Evolutionary conservation across 2,888 invertebrate species (phyloP), one percentile per base, ranked within the genome.

Genomic region (Laothoe populi): DNA sequence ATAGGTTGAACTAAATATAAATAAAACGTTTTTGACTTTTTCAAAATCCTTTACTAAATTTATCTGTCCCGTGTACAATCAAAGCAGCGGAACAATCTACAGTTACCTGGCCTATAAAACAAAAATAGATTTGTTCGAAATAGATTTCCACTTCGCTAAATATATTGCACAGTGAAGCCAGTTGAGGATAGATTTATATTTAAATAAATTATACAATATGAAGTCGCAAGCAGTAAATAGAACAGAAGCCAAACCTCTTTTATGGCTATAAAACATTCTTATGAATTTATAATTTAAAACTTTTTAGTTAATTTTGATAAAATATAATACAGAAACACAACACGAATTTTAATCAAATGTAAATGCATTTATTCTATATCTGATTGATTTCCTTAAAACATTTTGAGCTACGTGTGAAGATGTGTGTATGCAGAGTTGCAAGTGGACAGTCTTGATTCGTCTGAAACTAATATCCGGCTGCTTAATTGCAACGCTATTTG

Each of bases 381-480:
- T n/a, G n/a, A 5, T 31, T 31, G 5, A 31, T 5, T 8, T 31
- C 26, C 5, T 26, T 26, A 26, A 26, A 26, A 26, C 26, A 26
- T n/a, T n/a, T n/a, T n/a, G 26, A 4, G 26, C 26, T 26, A 26
- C 31, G 31, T 31, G 31, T 57, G n/a, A n/a, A n/a, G n/a, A n/a
- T n/a, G n/a, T 11, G 5, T 19, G 2, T 10, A 26, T 31, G 44
- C 31, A 44, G n/a, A 31, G 7, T 45, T 26, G 45, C 13, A 7
- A 26, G 45, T 24, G 59, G 65, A 69, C 64, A 62, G 63, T 62
- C 60, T 57, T 63, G 70, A 74, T 77, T 66, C 68, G 73, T 73
- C 67, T 74, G 72, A 72, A 74, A 72, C 75, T 79, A 74, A 80
- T 78, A 80, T 80, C 79, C 81, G 79, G 69, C 78, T 76, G 71